Conservation (phyloP, 2,113 vertebrate genomes). For the Amphiprion percula region DNA sequence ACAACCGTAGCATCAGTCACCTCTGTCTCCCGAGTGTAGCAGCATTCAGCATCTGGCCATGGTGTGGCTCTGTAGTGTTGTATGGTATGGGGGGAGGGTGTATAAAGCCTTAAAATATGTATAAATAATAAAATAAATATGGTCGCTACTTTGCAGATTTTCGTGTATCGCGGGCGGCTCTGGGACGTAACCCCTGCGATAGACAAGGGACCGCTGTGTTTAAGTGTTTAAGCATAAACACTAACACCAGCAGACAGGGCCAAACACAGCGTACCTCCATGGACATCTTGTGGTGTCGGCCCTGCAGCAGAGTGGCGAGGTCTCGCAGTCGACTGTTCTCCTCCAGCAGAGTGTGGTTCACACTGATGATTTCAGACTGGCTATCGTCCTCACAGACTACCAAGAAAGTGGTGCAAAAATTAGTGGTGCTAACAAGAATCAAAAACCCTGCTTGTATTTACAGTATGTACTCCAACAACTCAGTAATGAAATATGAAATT, state of each 20-base stretch:
- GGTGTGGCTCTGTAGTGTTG: too few species aligned
- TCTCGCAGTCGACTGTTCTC: constrained; percentile 90
- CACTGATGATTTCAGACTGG: constrained; percentile 68
- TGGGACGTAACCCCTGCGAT: too few species aligned
- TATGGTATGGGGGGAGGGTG: too few species aligned
- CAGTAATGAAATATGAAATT: background rate
- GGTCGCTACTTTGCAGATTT: too few species aligned
- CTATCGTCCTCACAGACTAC: constrained; percentile 74
- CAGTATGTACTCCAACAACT: background rate
- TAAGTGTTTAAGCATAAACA: background rate
- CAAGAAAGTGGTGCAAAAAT: background rate
- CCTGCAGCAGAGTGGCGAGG: constrained; percentile 90
- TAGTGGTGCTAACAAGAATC: background rate
- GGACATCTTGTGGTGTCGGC: constrained; percentile 92
- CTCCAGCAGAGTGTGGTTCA: constrained; percentile 84
- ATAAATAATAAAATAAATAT: too few species aligned
- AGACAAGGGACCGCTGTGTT: too few species aligned
- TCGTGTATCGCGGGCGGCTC: too few species aligned
- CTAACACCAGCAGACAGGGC: background rate
- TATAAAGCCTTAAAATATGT: too few species aligned
- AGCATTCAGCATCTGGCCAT: too few species aligned
- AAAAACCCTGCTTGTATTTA: background rate
- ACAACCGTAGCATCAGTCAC: too few species aligned
- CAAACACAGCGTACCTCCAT: constrained; percentile 85
- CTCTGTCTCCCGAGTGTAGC: too few species aligned